These are phyloP conservation scores for Castor canadensis DNA, from an alignment of 2,113 vertebrate genomes.

Conservation along the genomic window DNA sequence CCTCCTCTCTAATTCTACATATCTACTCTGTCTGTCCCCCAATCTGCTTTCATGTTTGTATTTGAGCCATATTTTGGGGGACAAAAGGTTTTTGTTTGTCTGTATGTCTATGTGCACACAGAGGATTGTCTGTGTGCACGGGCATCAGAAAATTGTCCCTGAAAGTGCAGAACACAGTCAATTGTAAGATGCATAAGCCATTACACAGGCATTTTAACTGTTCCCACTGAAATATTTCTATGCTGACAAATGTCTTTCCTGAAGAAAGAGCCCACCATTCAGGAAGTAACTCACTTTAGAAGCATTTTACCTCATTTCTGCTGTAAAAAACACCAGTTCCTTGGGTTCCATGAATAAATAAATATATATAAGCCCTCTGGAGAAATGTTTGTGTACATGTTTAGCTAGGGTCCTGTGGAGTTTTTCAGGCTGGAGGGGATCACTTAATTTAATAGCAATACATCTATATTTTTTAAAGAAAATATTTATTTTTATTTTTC, in stretches of 20 bases:
- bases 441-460: constrained; percentile 67
- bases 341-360: constrained; percentile 64
- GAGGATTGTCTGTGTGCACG: neutral
- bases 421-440: constrained; percentile 62
- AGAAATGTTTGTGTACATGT: constrained; percentile 55
- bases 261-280: neutral
- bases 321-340: constrained; percentile 14
- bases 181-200: neutral
- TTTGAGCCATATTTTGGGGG: neutral
- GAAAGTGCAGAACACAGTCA: neutral
- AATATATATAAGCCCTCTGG: constrained; percentile 56
- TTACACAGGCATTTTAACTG: neutral
- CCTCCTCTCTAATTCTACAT: neutral
- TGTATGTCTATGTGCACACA: neutral
- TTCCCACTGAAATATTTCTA: neutral
- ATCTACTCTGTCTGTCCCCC: neutral
- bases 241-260: neutral
- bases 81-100: neutral
- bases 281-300: constrained; percentile 15
- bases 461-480: neutral
- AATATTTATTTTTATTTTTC: constrained; percentile 31
- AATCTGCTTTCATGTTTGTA: neutral
- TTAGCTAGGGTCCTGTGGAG: constrained; percentile 54
- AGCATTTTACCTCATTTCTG: neutral
- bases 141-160: neutral